Evolutionary conservation across 2,797 vertebrate genomes (phyloP), one percentile per base, ranked within the genome.

Genomic region (Neoniphon sammara): DNA sequence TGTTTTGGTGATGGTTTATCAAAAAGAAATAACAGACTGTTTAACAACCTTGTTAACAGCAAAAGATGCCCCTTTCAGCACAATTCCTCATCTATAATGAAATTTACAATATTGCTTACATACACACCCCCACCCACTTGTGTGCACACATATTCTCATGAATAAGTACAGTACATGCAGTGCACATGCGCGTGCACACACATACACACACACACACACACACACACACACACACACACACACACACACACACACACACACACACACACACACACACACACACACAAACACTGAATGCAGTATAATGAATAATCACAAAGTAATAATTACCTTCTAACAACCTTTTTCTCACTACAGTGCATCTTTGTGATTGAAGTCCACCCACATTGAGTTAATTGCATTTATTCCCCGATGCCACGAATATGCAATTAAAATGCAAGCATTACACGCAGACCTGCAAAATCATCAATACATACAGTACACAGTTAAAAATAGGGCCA

Each of bases 361-460:
- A 89, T 92, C 90, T 91, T 91, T 89, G 88, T 92, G 92, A 93
- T 93, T 91, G 92, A 93, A 92, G 90, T 90, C 89, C 91, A 93
- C 92, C 92, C 91, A 92, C 91, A 93, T 92, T 91, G 88, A 92
- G 89, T 89, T 93, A 93, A 93, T 93, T 93, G 91, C 88, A 82
- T 91, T 87, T 91, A 92, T 91, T 91, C 91, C 92, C 91, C 1
- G 56, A 91, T 82, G 92, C 87, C 82, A 77, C 86, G 81, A 88
- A 89, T 89, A 89, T 67, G 91, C 91, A 91, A 92, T 93, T 93
- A 93, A 90, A 93, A 91, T 85, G 86, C 87, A 83, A 78, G 84
- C 86, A 76, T 88, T 86, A 83, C 78, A 76, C 87, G 12, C 70
- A 75, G 77, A 82, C 80, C 83, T 89, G 91, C 88, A 82, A 88